Base-by-base conservation (phyloP, 2,797 vertebrate species). In the Melanotaenia boesemani region DNA sequence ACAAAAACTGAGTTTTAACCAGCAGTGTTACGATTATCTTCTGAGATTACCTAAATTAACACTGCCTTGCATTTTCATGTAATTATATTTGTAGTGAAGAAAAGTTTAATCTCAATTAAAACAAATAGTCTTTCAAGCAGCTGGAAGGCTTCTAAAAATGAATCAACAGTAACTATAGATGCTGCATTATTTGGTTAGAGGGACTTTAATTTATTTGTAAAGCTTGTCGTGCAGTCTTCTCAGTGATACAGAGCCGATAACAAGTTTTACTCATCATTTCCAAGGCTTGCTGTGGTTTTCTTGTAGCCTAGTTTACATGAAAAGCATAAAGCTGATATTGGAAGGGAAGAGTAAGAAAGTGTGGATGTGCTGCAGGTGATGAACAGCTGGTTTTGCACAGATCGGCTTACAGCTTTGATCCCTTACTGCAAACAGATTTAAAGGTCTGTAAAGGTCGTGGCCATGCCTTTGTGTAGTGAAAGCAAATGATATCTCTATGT, bases 371-470 rank as follows among this genome's bases (percentile, higher is more conserved):
- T 59, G 39, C 62, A 80, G 37, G 46, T 77, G 67, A 84, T 86
- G 72, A 88, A 87, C 63, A 72, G 79, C 70, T 79, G 86, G 70
- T 69, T 67, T 39, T 58, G 61, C 63, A 46, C 72, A 46, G 67
- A 81, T 88, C 59, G 61, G 74, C 72, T 62, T 57, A 30, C 76
- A 73, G 83, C 84, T 84, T 76, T 87, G 71, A 85, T 86, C 72
- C 58, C 65, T 64, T n/a, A 26, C 66, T 81, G 74, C 67, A 79
- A 81, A 79, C 59, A 71, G 71, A 88, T 79, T 64, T 67, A 79
- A 88, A 91, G 79, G 86, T 81, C 56, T 12, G 58, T 79, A 85
- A 86, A 91, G 82, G 84, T 82, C 39, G 52, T 16, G 56, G 59
- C 67, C 57, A 61, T 3, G 32, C 63, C 52, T 64, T 65, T 79